Base-by-base conservation (phyloP, 2,113 vertebrate species). In the Gracilinanus agilis region DNA sequence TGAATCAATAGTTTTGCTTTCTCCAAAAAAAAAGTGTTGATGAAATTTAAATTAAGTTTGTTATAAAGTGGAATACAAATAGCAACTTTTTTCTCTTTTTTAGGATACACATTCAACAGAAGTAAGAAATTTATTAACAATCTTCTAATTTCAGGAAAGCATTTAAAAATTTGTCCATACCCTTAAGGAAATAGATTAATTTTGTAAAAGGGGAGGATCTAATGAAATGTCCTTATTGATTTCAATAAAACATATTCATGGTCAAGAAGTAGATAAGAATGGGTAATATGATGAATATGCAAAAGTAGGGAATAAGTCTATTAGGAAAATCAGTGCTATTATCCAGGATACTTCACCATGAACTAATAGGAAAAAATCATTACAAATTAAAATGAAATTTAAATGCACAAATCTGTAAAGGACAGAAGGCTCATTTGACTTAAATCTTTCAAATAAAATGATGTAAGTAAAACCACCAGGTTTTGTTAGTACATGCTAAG, bases 91-190 rank as follows among this genome's bases (percentile, higher is more conserved):
- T 44, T 23, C 1, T 61, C 29, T 67, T 90, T 93, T 83, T 54
- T 24, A 55, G 92, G 91, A 55, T 54, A 94, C 24, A 75, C 49
- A 58, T 55, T 29, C 34, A n/a, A 75, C 19, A 13, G 61, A 75
- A 75, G 61, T n/a, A n/a, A 96, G n/a, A 93, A 96, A 75, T 55
- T 34, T 90, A 56, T 88, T 90, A 92, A n/a, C 24, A 90, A 61
- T 91, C 10, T 89, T 90, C 61, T 89, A 92, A 92, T 44, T 92
- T 94, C 90, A 54, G 90, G 55, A 21, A 92, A 93, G 54, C 23
- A 55, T 56, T 83, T 67, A 93, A 55, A 90, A 88, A 12, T 90
- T 75, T 75, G 93, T 54, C 83, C 88, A 29, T 16, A 61, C 90
- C 49, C 94, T 91, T 53, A 27, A 93, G 19, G 91, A 90, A 93